A percentile compares a stretch with the other conserved stretches of the same genome.
Evolutionary conservation across 2,113 vertebrate species (phyloP).

Genomic region (Chionodraco myersi): DNA sequence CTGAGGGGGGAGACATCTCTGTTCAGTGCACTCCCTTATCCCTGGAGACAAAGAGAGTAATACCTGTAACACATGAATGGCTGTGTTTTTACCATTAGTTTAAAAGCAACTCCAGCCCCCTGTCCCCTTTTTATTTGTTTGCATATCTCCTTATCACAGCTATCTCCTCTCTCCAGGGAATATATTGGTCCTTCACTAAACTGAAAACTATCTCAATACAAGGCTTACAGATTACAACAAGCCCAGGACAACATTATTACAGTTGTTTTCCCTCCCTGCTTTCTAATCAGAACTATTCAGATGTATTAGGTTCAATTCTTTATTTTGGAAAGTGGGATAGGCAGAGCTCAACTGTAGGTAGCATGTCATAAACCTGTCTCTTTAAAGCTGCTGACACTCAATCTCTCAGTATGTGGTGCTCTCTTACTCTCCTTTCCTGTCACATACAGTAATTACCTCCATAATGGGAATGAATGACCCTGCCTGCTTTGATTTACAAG

Average conservation of each 20-base stretch:
- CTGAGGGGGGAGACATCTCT: background rate
- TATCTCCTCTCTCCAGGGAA: background rate
- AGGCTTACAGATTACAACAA: background rate
- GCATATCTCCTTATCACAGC: background rate
- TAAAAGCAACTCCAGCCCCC: background rate
- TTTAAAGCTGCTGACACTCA: background rate
- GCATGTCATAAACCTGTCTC: background rate
- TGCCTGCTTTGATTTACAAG: slow-evolving; percentile 40
- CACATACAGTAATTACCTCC: slow-evolving; percentile 36
- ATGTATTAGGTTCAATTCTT: background rate
- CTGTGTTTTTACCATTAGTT: slow-evolving; percentile 9
- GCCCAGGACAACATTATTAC: background rate
- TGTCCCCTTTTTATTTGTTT: background rate
- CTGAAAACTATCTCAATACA: background rate
- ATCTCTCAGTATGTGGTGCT: background rate
- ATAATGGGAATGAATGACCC: slow-evolving; percentile 53
- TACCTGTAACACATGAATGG: slow-evolving; percentile 3
- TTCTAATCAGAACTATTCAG: background rate
- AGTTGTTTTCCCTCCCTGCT: background rate
- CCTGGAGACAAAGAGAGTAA: background rate
- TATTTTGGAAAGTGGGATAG: background rate
- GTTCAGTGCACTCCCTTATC: background rate
- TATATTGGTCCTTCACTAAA: background rate
- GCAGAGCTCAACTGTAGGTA: background rate
- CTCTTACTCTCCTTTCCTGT: slow-evolving; percentile 33